A percentile compares a stretch with the other conserved stretches of the same genome.
phyloP scores from a whole-genome alignment of 2,888 invertebrate species.

The Hydraecia micacea region DNA sequence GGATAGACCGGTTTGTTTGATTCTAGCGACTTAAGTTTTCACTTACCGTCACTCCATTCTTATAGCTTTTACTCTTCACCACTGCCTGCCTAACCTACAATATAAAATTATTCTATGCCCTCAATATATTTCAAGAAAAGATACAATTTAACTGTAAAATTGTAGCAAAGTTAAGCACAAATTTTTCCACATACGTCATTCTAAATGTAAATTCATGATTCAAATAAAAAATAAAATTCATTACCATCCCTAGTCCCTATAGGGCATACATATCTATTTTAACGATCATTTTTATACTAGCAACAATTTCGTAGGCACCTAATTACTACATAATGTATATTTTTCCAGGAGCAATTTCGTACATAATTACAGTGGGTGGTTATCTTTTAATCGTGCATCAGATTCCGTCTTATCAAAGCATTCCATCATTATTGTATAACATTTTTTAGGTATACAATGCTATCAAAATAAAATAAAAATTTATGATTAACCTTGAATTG shows the following conservation, averaged over 20 bases:
- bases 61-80: not conserved
- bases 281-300: not conserved
- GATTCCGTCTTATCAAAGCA: slow-evolving; percentile 26
- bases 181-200: not conserved
- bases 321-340: not conserved
- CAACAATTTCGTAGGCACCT: not conserved
- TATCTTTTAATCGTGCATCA: slow-evolving; percentile 16
- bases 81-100: not conserved
- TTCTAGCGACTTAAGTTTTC: not conserved
- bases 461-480: slow-evolving; percentile 8
- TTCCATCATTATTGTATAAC: slow-evolving; percentile 6
- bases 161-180: not conserved
- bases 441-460: not conserved
- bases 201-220: slow-evolving; percentile 3
- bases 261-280: slow-evolving; percentile 2
- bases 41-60: no score
- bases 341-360: not conserved
- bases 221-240: not conserved
- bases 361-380: not conserved
- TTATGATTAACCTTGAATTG: slow-evolving; percentile 27
- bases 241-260: not conserved
- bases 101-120: not conserved
- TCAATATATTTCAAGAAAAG: not conserved
- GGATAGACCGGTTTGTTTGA: not conserved
- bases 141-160: not conserved